Conservation (phyloP, 2,113 vertebrate genomes). For the Peromyscus maniculatus region DNA sequence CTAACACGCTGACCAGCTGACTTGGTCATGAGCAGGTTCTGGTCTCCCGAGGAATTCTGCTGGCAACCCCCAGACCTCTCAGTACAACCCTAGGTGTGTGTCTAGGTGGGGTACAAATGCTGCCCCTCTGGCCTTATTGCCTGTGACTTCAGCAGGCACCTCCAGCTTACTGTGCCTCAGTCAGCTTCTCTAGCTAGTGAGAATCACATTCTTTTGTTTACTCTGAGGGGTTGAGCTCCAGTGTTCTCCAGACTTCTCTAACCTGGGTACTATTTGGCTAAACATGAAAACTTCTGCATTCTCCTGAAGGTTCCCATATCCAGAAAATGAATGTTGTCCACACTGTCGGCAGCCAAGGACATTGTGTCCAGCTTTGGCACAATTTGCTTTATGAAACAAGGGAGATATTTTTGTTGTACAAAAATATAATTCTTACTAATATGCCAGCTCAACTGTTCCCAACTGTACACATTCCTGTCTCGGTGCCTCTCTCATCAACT, state of each 20-base stretch:
- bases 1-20: neutral
- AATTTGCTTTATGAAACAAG: neutral
- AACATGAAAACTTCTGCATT: neutral
- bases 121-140: neutral
- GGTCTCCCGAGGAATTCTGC: neutral
- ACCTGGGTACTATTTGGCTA: neutral
- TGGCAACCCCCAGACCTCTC: neutral
- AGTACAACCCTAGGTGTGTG: accelerated
- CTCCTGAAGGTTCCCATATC: neutral
- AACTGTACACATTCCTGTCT: neutral
- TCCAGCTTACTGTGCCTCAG: neutral
- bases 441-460: neutral
- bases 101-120: neutral
- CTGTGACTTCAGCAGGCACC: no score
- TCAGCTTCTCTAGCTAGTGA: neutral
- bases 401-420: neutral
- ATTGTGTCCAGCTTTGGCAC: neutral
- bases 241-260: neutral
- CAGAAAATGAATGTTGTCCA: neutral
- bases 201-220: neutral
- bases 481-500: neutral
- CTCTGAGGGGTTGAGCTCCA: neutral
- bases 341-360: neutral
- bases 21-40: neutral
- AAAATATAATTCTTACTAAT: neutral